Evolutionary conservation across 2,797 vertebrate genomes (phyloP).

Genomic region (Valencia hispanica): DNA sequence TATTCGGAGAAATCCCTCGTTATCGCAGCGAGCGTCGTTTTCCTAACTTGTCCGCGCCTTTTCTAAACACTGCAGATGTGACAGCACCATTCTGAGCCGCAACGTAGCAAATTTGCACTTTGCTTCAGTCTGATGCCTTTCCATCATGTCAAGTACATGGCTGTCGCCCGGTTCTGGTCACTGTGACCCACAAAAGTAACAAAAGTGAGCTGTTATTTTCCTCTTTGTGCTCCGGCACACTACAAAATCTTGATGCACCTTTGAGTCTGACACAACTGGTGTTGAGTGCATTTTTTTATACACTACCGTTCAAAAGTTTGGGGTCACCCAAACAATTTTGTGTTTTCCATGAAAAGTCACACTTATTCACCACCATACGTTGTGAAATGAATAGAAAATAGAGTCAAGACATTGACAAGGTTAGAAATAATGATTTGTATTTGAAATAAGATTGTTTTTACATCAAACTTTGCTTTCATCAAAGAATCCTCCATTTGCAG

Average conservation of each 20-base stretch:
- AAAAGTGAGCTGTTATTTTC: background rate
- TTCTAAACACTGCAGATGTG: background rate
- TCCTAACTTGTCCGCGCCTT: background rate
- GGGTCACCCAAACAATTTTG: no score
- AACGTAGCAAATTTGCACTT: background rate
- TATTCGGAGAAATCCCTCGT: background rate
- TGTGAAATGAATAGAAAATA: no score
- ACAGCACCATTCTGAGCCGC: background rate
- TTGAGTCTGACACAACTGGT: conserved; percentile 30
- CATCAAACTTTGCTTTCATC: no score
- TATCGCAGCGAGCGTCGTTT: background rate
- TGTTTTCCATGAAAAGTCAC: no score
- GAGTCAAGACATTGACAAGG: no score
- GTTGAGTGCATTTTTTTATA: background rate
- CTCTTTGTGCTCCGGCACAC: background rate
- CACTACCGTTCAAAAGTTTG: no score
- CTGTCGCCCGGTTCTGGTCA: background rate
- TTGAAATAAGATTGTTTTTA: no score
- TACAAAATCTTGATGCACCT: conserved; percentile 8
- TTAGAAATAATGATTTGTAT: no score
- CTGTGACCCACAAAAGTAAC: conserved; percentile 6
- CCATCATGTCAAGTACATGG: background rate
- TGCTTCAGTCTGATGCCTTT: background rate
- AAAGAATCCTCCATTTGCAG: no score
- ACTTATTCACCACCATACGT: no score